Percentiles rank a stretch among this genome's conserved stretches.
Conservation (phyloP, 1,140 invertebrate species). For the Meloidogyne floridensis region DNA sequence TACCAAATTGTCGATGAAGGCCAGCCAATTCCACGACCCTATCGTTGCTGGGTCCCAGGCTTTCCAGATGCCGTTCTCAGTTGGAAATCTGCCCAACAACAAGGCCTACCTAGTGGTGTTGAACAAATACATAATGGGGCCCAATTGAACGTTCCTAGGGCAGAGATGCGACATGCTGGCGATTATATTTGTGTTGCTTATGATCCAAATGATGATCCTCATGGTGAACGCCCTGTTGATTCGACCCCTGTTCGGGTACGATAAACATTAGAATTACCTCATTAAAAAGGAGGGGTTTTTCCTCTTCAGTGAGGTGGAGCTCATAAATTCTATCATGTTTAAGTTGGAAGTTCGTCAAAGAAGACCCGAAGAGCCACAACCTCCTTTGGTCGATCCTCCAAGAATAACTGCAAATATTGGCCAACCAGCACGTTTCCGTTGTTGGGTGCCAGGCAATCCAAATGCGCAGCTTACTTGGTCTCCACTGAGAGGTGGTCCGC, state of each 20-base stretch:
- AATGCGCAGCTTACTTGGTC: constrained; percentile 56
- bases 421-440: constrained; percentile 54
- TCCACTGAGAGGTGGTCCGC: constrained; percentile 26
- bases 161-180: constrained; percentile 45
- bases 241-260: constrained; percentile 35
- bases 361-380: constrained; percentile 18
- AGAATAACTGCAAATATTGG: constrained; percentile 50
- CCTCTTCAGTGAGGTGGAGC: too few relatives aligned
- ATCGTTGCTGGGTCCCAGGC: constrained; percentile 56
- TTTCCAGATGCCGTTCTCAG: constrained; percentile 51
- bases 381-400: constrained; percentile 55
- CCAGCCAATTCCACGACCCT: constrained; percentile 36
- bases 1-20: constrained; percentile 49
- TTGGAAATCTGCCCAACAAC: constrained; percentile 41
- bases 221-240: constrained; percentile 30
- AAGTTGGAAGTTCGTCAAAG: constrained; percentile 30
- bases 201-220: constrained; percentile 31
- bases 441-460: constrained; percentile 62
- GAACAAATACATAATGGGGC: constrained; percentile 46
- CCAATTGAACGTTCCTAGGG: constrained; percentile 45
- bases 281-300: too few relatives aligned
- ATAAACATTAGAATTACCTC: too few relatives aligned
- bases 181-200: constrained; percentile 32
- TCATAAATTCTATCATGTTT: too few relatives aligned
- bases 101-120: constrained; percentile 51